Conservation (phyloP, 2,113 vertebrate species). For the Tragelaphus buxtoni region DNA sequence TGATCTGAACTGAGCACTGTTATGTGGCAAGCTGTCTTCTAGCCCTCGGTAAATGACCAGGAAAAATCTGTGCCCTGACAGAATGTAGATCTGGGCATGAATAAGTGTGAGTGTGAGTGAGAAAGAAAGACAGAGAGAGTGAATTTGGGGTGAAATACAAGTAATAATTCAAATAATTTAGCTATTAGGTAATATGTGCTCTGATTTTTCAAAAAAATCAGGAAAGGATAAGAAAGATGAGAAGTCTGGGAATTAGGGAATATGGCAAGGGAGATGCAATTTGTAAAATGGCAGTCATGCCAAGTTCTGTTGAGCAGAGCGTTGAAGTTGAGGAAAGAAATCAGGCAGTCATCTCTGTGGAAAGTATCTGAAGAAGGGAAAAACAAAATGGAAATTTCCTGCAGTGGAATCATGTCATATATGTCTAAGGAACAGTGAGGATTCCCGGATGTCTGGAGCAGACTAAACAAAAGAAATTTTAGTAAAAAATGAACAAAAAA, state of each 20-base stretch:
- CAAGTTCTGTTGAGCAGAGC: neutral
- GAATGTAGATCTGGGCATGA: neutral
- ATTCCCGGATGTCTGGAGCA: neutral
- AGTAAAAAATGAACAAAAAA: neutral
- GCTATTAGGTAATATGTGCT: neutral
- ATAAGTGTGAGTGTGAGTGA: neutral
- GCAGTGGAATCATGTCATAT: neutral
- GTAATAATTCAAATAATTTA: neutral
- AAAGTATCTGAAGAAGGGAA: neutral
- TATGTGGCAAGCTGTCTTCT: neutral
- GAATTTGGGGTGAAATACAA: neutral
- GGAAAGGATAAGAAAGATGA: neutral
- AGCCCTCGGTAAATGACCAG: neutral
- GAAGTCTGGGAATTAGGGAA: neutral
- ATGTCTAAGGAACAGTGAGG: neutral
- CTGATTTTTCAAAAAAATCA: neutral
- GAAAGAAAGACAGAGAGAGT: neutral
- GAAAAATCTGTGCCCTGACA: neutral
- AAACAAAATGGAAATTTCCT: neutral
- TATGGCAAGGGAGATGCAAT: neutral
- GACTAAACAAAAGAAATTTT: neutral
- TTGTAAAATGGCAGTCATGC: neutral
- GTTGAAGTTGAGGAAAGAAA: neutral
- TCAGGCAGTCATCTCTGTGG: neutral
- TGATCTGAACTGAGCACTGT: neutral